Evolutionary conservation across 1,140 invertebrate species (phyloP).

Genomic region (Diachasmimorpha longicaudata): DNA sequence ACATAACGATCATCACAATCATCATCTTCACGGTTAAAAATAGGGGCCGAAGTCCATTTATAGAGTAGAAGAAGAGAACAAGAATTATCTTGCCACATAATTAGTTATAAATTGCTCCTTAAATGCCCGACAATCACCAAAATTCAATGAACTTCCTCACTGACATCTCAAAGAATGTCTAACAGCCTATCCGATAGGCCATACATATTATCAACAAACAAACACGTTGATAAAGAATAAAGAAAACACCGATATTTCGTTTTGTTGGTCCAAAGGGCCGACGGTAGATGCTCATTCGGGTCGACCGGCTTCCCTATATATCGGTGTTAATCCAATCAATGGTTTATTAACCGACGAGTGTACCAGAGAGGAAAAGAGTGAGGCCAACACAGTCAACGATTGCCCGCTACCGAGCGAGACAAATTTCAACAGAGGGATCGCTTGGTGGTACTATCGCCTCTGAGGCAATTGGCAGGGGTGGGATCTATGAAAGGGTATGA

Average conservation of each 20-base stretch:
- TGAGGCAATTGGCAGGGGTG: neutral
- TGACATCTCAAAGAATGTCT: neutral
- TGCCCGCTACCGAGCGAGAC: constrained; percentile 20
- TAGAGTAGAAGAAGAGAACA: no score
- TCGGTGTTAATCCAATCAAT: constrained; percentile 60
- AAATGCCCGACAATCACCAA: no score
- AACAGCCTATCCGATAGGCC: neutral
- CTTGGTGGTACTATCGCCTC: neutral
- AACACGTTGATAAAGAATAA: neutral
- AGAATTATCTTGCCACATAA: no score
- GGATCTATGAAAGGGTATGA: neutral
- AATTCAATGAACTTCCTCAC: no score
- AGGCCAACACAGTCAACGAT: constrained; percentile 11
- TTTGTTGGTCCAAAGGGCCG: neutral
- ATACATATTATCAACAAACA: neutral
- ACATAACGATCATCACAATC: no score
- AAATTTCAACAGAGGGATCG: constrained; percentile 36
- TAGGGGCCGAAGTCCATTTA: neutral
- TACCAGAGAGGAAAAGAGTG: constrained; percentile 33
- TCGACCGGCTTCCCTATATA: constrained; percentile 40
- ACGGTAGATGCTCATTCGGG: constrained; percentile 33
- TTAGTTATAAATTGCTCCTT: no score
- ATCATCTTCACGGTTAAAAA: no score
- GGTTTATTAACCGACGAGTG: constrained; percentile 56
- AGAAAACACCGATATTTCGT: neutral